Conservation (phyloP, 2,888 invertebrate genomes). For the Aleiodes alternator region DNA sequence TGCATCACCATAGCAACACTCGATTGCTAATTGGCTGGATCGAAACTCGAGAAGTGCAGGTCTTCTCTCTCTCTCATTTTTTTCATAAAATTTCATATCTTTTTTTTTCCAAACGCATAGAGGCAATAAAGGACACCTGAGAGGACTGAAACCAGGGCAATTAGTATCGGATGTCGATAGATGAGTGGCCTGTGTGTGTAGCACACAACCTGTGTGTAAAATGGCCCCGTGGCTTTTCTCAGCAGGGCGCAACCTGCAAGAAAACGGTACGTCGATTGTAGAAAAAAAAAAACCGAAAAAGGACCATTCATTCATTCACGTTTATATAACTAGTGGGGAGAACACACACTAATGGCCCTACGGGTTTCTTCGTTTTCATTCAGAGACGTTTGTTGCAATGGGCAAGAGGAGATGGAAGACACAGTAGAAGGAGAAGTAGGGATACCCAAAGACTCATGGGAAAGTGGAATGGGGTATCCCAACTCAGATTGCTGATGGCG, state of each 20-base stretch:
- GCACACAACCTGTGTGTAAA: constrained; percentile 61
- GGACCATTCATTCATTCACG: constrained; percentile 55
- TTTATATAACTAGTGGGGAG: constrained; percentile 52
- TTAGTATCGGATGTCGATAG: constrained; percentile 72
- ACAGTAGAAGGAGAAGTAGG: constrained; percentile 16
- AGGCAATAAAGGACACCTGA: constrained; percentile 57
- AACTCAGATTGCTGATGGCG: constrained; percentile 28
- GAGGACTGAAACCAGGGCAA: constrained; percentile 62
- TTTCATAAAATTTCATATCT: constrained; percentile 30
- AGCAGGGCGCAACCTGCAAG: constrained; percentile 66
- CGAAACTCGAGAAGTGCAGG: constrained; percentile 42
- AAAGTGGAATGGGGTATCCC: constrained; percentile 55
- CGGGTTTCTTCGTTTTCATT: constrained; percentile 63
- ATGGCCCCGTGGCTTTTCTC: constrained; percentile 60
- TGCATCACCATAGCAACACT: constrained; percentile 39
- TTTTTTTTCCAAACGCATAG: constrained; percentile 43
- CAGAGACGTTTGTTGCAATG: constrained; percentile 49
- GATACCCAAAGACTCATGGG: constrained; percentile 63
- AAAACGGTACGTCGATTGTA: constrained; percentile 62
- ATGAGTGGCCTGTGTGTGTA: constrained; percentile 55
- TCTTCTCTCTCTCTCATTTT: constrained; percentile 8
- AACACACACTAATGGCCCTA: constrained; percentile 62
- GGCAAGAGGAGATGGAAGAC: constrained; percentile 41
- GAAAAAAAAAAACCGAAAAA: constrained; percentile 59
- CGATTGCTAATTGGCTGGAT: constrained; percentile 55